Percentiles rank a stretch among this genome's conserved stretches.
Conservation (phyloP, 2,797 vertebrate genomes). For the Bucorvus abyssinicus region DNA sequence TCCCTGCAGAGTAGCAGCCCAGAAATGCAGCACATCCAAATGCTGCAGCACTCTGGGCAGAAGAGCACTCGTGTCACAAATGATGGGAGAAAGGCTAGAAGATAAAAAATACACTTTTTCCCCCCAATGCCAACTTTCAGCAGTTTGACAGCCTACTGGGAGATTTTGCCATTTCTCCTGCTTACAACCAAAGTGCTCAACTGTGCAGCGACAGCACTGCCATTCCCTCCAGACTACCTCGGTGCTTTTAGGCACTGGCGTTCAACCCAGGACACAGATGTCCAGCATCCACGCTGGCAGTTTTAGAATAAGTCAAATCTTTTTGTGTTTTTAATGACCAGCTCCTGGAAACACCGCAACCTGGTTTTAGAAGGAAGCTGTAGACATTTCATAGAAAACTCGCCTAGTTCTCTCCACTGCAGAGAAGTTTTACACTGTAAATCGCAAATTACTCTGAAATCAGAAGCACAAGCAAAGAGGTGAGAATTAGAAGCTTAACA, state of each 20-base stretch:
- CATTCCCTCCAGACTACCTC: not conserved
- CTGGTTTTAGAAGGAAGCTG: not conserved
- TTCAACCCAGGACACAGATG: not conserved
- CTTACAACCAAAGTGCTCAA: fast-evolving
- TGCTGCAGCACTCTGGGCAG: not conserved
- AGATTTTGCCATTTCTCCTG: not conserved
- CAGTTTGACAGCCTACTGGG: not conserved
- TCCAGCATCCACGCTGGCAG: not conserved
- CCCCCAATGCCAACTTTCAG: not conserved
- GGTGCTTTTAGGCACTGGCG: not conserved
- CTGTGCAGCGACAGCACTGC: not conserved
- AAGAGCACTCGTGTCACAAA: not conserved
- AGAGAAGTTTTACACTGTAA: not conserved
- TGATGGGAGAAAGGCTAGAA: not conserved
- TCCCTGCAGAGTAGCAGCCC: not conserved
- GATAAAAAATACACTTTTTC: fast-evolving
- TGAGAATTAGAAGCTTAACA: conserved; percentile 28
- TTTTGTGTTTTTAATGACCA: not conserved
- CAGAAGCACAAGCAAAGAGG: not conserved
- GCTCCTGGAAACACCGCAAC: not conserved
- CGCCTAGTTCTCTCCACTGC: not conserved
- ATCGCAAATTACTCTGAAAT: not conserved
- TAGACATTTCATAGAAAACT: not conserved
- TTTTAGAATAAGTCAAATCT: not conserved
- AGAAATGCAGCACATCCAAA: not conserved